A percentile compares a stretch with the other conserved stretches of the same genome.
Conservation (phyloP, 2,113 vertebrate species). For the Psammodynastes pulverulentus region DNA sequence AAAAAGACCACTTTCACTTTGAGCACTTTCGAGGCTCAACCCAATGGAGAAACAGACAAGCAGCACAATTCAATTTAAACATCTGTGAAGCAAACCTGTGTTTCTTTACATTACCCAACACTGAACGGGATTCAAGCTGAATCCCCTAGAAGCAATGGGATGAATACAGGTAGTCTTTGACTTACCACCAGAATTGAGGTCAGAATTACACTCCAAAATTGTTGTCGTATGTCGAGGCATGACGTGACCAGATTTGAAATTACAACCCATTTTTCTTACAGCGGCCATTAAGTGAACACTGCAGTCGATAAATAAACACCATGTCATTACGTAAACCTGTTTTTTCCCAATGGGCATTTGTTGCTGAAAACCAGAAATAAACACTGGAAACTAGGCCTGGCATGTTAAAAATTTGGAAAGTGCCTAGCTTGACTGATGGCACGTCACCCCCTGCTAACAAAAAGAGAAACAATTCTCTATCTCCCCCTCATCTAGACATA, state of each 20-base stretch:
- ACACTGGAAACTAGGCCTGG: too few relatives aligned
- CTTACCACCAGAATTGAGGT: neutral
- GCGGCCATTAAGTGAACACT: neutral
- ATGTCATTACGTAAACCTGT: too few relatives aligned
- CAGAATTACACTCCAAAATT: neutral
- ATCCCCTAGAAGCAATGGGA: neutral
- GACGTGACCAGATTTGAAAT: neutral
- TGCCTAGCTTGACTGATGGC: too few relatives aligned
- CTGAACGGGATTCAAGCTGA: conserved; percentile 22
- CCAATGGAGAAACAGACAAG: conserved; percentile 49
- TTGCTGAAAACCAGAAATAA: too few relatives aligned
- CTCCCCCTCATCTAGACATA: neutral
- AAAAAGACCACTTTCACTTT: conserved; percentile 33
- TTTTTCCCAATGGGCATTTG: too few relatives aligned
- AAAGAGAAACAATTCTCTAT: too few relatives aligned
- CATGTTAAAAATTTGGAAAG: too few relatives aligned
- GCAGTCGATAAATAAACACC: too few relatives aligned
- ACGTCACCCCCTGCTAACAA: too few relatives aligned
- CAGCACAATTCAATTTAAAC: conserved; percentile 31
- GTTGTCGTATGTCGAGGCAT: neutral
- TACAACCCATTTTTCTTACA: neutral
- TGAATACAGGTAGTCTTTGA: neutral
- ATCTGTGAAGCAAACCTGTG: conserved; percentile 42
- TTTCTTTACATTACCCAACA: conserved; percentile 4
- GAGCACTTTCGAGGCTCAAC: conserved; percentile 32